Evolutionary conservation across 30 jellyfish, hydroid and myxozoan genomes (phyloP).

Genomic region (Rhopilema esculentum): DNA sequence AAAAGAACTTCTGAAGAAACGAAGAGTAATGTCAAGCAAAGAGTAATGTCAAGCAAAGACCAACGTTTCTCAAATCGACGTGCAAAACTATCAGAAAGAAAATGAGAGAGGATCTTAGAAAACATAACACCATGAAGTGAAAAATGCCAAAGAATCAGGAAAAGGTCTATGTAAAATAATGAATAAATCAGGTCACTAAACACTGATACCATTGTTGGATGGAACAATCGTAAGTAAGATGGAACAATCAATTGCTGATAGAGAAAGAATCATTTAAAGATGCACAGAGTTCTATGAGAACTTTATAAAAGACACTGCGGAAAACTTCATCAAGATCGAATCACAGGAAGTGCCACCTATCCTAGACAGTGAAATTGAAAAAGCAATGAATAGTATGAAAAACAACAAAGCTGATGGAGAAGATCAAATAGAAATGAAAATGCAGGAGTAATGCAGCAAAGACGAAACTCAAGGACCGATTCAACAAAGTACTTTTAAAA

Average conservation of each 20-base stretch:
- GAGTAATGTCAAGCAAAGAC: neutral
- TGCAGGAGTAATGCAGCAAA: slow-evolving; percentile 50
- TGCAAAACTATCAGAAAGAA: neutral
- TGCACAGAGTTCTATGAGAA: neutral
- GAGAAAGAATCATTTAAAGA: neutral
- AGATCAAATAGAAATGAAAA: slow-evolving; percentile 17
- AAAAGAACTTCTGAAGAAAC: slow-evolving; percentile 17
- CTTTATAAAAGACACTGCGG: neutral
- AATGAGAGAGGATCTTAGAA: neutral
- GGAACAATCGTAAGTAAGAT: too few relatives aligned
- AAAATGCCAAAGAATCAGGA: neutral
- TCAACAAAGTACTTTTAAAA: slow-evolving; percentile 23
- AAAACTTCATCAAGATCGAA: neutral
- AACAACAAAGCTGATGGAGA: slow-evolving; percentile 16
- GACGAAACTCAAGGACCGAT: slow-evolving; percentile 6
- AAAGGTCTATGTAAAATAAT: neutral
- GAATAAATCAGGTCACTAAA: neutral
- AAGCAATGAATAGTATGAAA: slow-evolving; percentile 5
- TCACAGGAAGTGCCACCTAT: neutral
- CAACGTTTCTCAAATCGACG: neutral
- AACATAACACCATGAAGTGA: neutral
- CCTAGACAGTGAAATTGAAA: slow-evolving; percentile 8
- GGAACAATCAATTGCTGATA: neutral
- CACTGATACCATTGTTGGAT: neutral
- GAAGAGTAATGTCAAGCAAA: slow-evolving; percentile 17